These are phyloP conservation scores for Cheilosia pagana DNA, from an alignment of 2,888 invertebrate genomes.

Conservation along the genomic window DNA sequence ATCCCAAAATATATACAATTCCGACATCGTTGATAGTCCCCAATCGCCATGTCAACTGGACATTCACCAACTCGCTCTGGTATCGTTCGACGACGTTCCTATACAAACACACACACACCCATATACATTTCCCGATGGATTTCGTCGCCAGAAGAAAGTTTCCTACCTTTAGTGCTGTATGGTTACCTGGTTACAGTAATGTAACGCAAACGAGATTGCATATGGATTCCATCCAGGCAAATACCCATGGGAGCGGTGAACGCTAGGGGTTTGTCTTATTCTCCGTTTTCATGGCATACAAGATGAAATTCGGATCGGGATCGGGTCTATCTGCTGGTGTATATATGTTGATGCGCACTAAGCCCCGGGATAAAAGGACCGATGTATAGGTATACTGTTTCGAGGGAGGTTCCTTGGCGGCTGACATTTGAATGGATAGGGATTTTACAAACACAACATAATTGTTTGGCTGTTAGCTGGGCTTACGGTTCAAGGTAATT, in stretches of 20 bases:
- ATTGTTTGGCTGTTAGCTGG: conserved; percentile 41
- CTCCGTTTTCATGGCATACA: conserved; percentile 41
- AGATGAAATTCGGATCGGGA: conserved; percentile 53
- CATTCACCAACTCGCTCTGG: conserved; percentile 48
- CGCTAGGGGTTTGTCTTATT: conserved; percentile 50
- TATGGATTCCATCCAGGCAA: conserved; percentile 48
- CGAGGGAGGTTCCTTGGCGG: neutral
- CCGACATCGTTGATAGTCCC: conserved; percentile 67
- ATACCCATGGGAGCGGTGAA: conserved; percentile 44
- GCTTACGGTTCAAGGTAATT: conserved; percentile 49
- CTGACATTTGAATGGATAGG: conserved; percentile 1
- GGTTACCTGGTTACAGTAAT: conserved; percentile 65
- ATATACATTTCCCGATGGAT: conserved; percentile 17
- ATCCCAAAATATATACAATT: conserved; percentile 53
- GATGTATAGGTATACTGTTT: neutral
- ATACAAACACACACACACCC: no score
- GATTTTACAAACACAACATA: conserved; percentile 36
- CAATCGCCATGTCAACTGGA: conserved; percentile 71
- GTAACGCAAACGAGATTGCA: conserved; percentile 70
- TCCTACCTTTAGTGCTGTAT: conserved; percentile 5
- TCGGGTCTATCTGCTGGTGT: neutral
- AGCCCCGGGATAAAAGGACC: neutral
- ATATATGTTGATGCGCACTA: neutral
- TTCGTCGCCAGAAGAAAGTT: conserved; percentile 3
- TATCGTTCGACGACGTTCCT: neutral